Evolutionary conservation across 2,888 invertebrate genomes (phyloP), one percentile per base, ranked within the genome.

Genomic region (Vanessa cardui): DNA sequence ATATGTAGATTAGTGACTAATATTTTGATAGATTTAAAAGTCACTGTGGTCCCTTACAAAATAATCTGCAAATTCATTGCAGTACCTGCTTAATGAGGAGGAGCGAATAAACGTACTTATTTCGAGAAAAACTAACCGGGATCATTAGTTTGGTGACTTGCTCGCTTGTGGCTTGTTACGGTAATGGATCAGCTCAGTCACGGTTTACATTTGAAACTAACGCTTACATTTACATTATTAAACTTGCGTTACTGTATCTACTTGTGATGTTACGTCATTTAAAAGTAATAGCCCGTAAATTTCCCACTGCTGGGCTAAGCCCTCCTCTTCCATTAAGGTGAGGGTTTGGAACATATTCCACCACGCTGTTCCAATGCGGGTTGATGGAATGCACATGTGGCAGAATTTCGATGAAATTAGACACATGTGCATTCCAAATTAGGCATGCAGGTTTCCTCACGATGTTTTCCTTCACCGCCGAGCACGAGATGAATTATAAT

Each of bases 81-180:
- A 58, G 64, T 62, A 65, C 45, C 64, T 54, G 62, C 64, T 58
- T 74, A 74, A 74, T 72, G 81, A 71, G 58, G 58, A 61, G 64
- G 60, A 71, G 58, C 71, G 66, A 54, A 50, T 50, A 44, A 80
- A 76, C 79, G 81, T 78, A 81, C 78, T 76, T 73, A 77, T 76
- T 77, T 73, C 74, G 75, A 75, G 80, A 84, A 89, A 87, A 85
- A 85, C 82, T 81, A 77, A 74, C 70, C 72, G 61, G 74, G 79
- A 84, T 87, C 88, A 89, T 89, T 88, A 85, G 85, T 87, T 82
- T 79, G 77, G 83, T 90, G 90, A 89, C 89, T 90, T 88, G 90
- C 88, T 64, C 70, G 64, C 54, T 59, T 71, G 68, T 73, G 71
- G 77, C 73, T 70, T 76, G 77, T 77, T 78, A 75, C 74, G 76